Conservation (phyloP, 2,113 vertebrate species). For the Willisornis vidua region DNA sequence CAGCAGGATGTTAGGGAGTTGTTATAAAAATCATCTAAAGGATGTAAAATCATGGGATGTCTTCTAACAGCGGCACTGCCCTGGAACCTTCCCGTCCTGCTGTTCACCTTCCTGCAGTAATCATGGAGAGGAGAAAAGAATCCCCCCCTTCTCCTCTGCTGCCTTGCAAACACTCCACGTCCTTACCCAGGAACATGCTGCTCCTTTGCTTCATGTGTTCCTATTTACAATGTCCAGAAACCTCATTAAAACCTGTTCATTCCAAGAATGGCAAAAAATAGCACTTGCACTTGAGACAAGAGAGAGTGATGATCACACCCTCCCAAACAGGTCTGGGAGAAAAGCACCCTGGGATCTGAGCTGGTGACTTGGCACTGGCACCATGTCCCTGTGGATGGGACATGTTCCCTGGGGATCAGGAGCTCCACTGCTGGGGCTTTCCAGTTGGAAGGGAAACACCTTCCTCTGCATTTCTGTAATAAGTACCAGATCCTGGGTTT, state of each 20-base stretch:
- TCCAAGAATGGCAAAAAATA: background rate
- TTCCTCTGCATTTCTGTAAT: rapidly evolving
- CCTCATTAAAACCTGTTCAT: background rate
- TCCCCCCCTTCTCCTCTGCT: background rate
- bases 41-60: background rate
- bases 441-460: background rate
- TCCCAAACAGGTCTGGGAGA: rapidly evolving
- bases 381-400: background rate
- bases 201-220: background rate
- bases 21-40: background rate
- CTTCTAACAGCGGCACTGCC: background rate
- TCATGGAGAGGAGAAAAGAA: background rate
- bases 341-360: rapidly evolving
- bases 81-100: background rate
- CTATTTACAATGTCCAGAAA: background rate
- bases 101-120: background rate
- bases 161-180: rapidly evolving
- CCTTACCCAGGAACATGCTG: background rate
- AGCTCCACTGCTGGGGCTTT: background rate
- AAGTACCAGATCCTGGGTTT: background rate
- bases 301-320: background rate
- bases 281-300: rapidly evolving
- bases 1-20: rapidly evolving
- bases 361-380: background rate
- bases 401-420: background rate